Percentiles rank a stretch among this genome's conserved stretches.
Conservation (phyloP, 64 coral and sea anemone genomes). For the Montipora sp. region DNA sequence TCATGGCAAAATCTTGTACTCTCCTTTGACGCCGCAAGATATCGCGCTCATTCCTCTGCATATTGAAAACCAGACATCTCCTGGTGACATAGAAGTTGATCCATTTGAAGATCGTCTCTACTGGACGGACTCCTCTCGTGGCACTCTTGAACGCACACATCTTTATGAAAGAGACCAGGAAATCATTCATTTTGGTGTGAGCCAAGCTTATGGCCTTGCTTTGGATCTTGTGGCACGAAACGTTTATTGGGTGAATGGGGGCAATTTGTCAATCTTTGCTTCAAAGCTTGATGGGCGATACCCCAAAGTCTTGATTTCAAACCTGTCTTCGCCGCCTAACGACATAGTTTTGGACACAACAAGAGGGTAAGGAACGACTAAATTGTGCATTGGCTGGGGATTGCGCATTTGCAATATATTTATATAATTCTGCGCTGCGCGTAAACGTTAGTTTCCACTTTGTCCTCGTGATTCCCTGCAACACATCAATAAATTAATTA, state of each 20-base stretch:
- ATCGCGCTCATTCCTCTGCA: neutral
- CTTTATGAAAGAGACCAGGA: conserved; percentile 35
- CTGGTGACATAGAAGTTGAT: conserved; percentile 39
- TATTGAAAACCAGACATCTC: neutral
- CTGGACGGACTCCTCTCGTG: conserved; percentile 39
- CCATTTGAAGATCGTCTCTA: conserved; percentile 39
- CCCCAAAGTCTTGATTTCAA: conserved; percentile 26
- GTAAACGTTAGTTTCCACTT: no score
- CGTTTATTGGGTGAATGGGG: conserved; percentile 33
- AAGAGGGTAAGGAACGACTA: conserved; percentile 22
- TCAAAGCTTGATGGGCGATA: conserved; percentile 37
- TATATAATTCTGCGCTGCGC: no score
- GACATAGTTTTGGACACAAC: conserved; percentile 49
- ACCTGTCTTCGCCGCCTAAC: neutral
- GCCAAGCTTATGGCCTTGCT: neutral
- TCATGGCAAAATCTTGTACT: conserved; percentile 13
- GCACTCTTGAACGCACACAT: neutral
- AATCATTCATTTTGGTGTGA: neutral
- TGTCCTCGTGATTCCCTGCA: no score
- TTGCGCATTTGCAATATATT: no score
- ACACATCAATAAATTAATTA: no score
- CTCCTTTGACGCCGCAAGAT: neutral
- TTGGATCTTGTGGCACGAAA: conserved; percentile 55
- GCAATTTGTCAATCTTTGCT: neutral
- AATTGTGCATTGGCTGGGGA: no score